These are phyloP conservation scores for Drosophila prostipennis DNA, from an alignment of 2,888 invertebrate species.

Conservation along the genomic window DNA sequence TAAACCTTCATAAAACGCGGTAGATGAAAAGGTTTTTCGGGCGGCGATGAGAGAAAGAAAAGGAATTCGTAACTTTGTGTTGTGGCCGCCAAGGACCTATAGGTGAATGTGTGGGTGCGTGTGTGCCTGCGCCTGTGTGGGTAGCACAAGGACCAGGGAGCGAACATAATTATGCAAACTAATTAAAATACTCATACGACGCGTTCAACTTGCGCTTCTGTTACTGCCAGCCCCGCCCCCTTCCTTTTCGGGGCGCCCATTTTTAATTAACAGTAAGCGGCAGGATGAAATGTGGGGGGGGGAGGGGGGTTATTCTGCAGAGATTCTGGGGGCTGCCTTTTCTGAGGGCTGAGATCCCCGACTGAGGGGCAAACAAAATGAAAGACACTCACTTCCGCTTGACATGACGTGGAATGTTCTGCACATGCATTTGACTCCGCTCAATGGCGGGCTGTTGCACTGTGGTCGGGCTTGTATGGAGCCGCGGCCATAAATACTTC, in stretches of 20 bases:
- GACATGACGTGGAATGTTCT: conserved; percentile 74
- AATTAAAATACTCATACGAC: conserved; percentile 79
- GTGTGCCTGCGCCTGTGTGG: conserved; percentile 8
- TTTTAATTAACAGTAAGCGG: conserved; percentile 79
- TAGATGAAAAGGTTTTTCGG: conserved; percentile 36
- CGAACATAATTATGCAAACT: conserved; percentile 79
- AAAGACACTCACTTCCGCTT: conserved; percentile 80
- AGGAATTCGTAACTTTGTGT: conserved; percentile 50
- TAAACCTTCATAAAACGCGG: conserved; percentile 56
- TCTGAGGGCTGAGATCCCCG: conserved; percentile 17
- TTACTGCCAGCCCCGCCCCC: conserved; percentile 39
- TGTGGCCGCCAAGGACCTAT: conserved; percentile 42
- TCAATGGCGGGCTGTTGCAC: conserved; percentile 49
- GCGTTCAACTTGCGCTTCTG: conserved; percentile 53
- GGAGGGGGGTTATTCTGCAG: background rate
- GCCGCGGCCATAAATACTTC: too few relatives aligned
- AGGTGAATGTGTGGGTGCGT: background rate
- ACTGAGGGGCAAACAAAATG: conserved; percentile 72
- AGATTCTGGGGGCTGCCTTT: background rate
- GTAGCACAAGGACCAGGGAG: conserved; percentile 31
- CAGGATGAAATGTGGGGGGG: conserved; percentile 31
- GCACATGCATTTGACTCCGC: conserved; percentile 70
- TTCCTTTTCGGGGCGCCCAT: conserved; percentile 66
- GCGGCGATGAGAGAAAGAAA: conserved; percentile 23
- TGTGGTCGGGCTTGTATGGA: too few relatives aligned